Conservation (phyloP, 2,797 vertebrate genomes). For the Micromesistius poutassou region DNA sequence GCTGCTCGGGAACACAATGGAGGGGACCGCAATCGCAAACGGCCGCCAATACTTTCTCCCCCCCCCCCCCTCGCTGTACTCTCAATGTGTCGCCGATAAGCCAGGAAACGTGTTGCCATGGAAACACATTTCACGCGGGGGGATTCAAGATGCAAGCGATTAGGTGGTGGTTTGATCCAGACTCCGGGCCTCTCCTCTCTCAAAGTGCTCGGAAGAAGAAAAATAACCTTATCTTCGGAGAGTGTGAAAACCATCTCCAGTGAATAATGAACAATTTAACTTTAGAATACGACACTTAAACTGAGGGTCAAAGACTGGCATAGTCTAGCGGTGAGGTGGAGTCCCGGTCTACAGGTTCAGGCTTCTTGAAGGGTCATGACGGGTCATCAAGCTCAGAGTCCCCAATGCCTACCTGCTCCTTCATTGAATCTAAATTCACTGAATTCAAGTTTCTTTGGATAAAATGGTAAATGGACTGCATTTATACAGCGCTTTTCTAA, state of each 20-base stretch:
- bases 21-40: not conserved
- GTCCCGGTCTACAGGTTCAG: not conserved
- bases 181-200: not conserved
- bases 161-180: conserved; percentile 13
- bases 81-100: not conserved
- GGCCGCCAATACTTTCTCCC: not conserved
- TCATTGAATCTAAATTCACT: not conserved
- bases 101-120: conserved; percentile 43
- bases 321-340: too few species aligned
- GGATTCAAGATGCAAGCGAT: conserved; percentile 18
- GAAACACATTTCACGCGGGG: conserved; percentile 28
- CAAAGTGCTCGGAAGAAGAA: conserved; percentile 7
- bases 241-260: conserved; percentile 11
- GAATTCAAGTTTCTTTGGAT: too few species aligned
- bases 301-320: not conserved
- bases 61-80: not conserved
- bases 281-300: not conserved
- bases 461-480: too few species aligned
- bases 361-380: not conserved
- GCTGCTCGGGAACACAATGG: not conserved
- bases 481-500: too few species aligned
- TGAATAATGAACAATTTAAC: not conserved
- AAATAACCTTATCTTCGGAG: not conserved
- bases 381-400: too few species aligned
- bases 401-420: too few species aligned